Evolutionary conservation across 2,113 vertebrate genomes (phyloP).

Genomic region (Zeus faber): DNA sequence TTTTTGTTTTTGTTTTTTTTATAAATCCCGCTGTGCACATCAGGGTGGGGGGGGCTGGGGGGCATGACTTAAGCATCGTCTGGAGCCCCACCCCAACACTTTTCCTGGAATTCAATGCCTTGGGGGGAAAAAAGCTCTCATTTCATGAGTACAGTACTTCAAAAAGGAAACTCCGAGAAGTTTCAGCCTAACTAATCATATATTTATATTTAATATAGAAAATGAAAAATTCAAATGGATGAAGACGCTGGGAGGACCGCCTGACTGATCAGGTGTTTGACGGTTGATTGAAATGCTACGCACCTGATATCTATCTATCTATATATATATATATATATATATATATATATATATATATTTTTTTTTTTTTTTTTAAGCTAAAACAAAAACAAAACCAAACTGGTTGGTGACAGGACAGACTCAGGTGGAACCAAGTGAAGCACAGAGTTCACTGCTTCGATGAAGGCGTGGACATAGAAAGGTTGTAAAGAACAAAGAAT

Average conservation of each 20-base stretch:
- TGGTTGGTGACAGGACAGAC: slow-evolving; percentile 32
- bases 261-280: slow-evolving; percentile 26
- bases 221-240: slow-evolving; percentile 46
- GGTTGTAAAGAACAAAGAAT: neutral
- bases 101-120: slow-evolving; percentile 70
- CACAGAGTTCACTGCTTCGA: slow-evolving; percentile 14
- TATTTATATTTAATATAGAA: slow-evolving; percentile 26
- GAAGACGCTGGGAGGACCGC: slow-evolving; percentile 30
- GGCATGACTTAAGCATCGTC: neutral
- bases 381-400: slow-evolving; percentile 49
- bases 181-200: slow-evolving; percentile 52
- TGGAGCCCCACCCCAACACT: slow-evolving; percentile 44
- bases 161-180: slow-evolving; percentile 51
- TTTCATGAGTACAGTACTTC: slow-evolving; percentile 80
- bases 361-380: slow-evolving; percentile 34
- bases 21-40: slow-evolving; percentile 68
- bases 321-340: too few relatives aligned
- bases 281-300: slow-evolving; percentile 50
- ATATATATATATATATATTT: too few relatives aligned
- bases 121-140: slow-evolving; percentile 68
- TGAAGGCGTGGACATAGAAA: slow-evolving; percentile 28
- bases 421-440: slow-evolving; percentile 33
- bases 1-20: slow-evolving; percentile 58
- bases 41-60: slow-evolving; percentile 23
- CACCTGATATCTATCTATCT: too few relatives aligned